These are phyloP conservation scores for Drosophila robusta DNA, from an alignment of 2,888 invertebrate species.

Conservation along the genomic window DNA sequence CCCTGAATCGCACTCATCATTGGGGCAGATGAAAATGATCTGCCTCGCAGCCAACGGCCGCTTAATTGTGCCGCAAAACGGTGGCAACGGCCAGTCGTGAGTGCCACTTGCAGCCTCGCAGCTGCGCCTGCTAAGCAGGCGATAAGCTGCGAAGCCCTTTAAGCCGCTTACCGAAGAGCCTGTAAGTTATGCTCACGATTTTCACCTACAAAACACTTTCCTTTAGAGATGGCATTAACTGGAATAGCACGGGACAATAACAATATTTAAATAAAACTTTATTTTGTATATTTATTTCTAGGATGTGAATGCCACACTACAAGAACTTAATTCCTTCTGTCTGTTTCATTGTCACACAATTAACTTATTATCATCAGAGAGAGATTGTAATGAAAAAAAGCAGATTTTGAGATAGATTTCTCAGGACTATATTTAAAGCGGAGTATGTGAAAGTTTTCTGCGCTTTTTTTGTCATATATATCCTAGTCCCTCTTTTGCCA, in stretches of 20 bases:
- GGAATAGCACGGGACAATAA: background rate
- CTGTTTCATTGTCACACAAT: too few relatives aligned
- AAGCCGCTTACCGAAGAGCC: conserved; percentile 65
- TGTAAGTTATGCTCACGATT: conserved; percentile 32
- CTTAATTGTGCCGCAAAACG: conserved; percentile 50
- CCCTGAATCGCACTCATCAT: conserved; percentile 49
- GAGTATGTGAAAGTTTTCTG: too few relatives aligned
- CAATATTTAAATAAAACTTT: too few relatives aligned
- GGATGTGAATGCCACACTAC: too few relatives aligned
- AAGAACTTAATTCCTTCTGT: too few relatives aligned
- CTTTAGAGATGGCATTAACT: conserved; percentile 2
- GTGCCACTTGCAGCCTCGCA: conserved; percentile 2
- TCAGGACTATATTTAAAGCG: too few relatives aligned
- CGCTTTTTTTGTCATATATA: too few relatives aligned
- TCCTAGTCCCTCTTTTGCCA: too few relatives aligned
- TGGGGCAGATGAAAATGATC: conserved; percentile 52
- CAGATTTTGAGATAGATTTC: too few relatives aligned
- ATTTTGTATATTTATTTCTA: too few relatives aligned
- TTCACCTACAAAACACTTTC: conserved; percentile 30
- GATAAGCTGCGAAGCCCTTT: conserved; percentile 64
- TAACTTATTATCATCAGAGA: too few relatives aligned
- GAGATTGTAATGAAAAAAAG: too few relatives aligned
- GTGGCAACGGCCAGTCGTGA: background rate
- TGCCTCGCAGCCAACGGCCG: conserved; percentile 18
- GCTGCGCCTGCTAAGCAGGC: conserved; percentile 53